These are phyloP conservation scores for Tragopan temminckii DNA, from an alignment of 2,797 vertebrate species.

Conservation along the genomic window DNA sequence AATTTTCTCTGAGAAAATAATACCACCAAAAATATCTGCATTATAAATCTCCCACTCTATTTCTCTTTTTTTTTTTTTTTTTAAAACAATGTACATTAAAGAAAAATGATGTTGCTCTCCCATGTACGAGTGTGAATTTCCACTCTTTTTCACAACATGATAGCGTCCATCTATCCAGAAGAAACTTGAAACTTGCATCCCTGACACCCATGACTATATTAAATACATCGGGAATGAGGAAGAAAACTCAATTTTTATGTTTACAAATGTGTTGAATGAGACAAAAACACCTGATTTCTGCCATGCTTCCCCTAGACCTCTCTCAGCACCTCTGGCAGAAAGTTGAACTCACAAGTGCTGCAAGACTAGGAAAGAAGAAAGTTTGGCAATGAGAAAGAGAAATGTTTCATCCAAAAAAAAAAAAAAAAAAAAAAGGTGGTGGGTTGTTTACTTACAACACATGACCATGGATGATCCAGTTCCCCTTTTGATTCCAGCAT, in stretches of 20 bases:
- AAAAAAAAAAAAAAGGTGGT: background rate
- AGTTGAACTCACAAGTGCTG: background rate
- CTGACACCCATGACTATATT: background rate
- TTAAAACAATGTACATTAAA: background rate
- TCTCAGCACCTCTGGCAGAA: background rate
- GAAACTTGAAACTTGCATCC: background rate
- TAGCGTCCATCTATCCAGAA: background rate
- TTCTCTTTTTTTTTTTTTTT: background rate
- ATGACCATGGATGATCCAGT: fast-evolving
- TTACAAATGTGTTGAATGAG: fast-evolving
- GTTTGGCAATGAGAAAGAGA: background rate
- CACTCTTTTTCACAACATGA: background rate
- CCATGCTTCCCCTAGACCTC: background rate
- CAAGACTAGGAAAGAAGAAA: background rate
- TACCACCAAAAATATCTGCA: background rate
- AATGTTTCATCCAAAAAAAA: background rate
- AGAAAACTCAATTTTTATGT: background rate
- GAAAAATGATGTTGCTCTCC: background rate
- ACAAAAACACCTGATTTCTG: background rate
- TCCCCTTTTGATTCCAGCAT: background rate
- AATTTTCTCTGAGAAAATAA: background rate
- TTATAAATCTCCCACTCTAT: background rate
- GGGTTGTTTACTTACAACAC: background rate
- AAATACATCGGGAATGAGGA: background rate
- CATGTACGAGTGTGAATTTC: background rate